Conservation (phyloP, 2,888 invertebrate species). For the Nephrotoma flavescens region DNA sequence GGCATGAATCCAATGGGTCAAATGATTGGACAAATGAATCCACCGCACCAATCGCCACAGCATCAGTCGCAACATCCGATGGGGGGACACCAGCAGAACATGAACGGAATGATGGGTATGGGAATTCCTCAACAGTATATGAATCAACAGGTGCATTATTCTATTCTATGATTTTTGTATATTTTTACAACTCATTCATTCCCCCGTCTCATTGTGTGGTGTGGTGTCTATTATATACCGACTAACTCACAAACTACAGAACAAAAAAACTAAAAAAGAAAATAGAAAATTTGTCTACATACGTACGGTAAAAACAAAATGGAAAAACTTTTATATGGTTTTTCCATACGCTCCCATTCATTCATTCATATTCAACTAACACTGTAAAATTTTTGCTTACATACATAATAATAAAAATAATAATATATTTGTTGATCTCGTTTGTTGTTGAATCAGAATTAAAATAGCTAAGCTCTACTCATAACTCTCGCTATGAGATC, state of each 20-base stretch:
- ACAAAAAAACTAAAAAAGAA: background rate
- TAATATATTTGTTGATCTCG: slow-evolving; percentile 3
- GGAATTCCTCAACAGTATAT: slow-evolving; percentile 31
- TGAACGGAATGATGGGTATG: slow-evolving; percentile 27
- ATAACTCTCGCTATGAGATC: background rate
- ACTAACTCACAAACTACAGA: background rate
- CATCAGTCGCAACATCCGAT: slow-evolving; percentile 21
- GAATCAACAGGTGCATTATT: slow-evolving; percentile 32
- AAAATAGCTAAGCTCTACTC: background rate
- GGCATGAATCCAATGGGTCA: slow-evolving; percentile 7
- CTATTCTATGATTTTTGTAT: background rate
- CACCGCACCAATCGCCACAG: slow-evolving; percentile 25
- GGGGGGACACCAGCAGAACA: slow-evolving; percentile 18
- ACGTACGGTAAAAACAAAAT: background rate
- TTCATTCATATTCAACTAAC: background rate
- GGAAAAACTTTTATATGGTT: background rate
- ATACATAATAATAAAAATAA: background rate
- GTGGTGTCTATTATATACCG: background rate
- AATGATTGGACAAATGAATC: slow-evolving; percentile 9
- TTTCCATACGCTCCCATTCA: background rate
- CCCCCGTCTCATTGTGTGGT: background rate
- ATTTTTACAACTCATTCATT: slow-evolving; percentile 14
- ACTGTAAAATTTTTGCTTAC: background rate
- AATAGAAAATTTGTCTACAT: background rate
- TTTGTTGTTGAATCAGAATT: background rate